Base-by-base conservation (phyloP, 2,113 vertebrate species). In the Coregonus clupeaformis region DNA sequence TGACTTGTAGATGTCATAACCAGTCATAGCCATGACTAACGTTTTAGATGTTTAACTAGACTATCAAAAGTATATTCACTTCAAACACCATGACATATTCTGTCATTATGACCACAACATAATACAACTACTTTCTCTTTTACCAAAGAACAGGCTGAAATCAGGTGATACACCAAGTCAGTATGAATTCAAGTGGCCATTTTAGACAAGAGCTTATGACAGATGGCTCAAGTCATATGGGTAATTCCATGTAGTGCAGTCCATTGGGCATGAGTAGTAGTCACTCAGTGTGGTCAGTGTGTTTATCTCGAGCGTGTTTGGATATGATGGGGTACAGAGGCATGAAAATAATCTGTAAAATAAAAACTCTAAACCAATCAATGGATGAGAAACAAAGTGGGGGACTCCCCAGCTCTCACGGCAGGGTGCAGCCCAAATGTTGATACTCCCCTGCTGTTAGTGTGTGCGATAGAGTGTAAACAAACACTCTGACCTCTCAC, bases 391-490 rank as follows among this genome's bases (percentile, higher is more conserved):
- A 80, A 73, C 6, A 13, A 12, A 47, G 77, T 59, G 67, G 60
- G 64, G 76, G 69, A 57, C 36, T 77, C 73, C 62, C 24, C 12
- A 2, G 0, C 60, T 3, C 20, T 70, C 63, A 73, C 0, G 14
- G 78, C 68, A 77, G 59, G 76, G 59, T 75, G 52, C 24, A 66
- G 69, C 77, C 68, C 36, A 71, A 77, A 78, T 78, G 85, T 79
- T 84, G 76, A 80, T 74, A 68, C 67, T 78, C 73, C 64, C 77
- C 75, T 32, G 75, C 64, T 66, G 73, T 68, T 74, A 25, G 63
- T n/a, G 42, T 27, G 74, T 71, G 71, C 74, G 84, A 81, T 77
- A 72, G 68, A 81, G 52, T 72, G 76, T 60, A 84, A 85, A 83
- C 80, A 85, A 60, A 77, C 73, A 78, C 24, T 22, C 24, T 71